These are phyloP conservation scores for Pardosa pseudoannulata DNA, from an alignment of 2,888 invertebrate species.

Conservation along the genomic window DNA sequence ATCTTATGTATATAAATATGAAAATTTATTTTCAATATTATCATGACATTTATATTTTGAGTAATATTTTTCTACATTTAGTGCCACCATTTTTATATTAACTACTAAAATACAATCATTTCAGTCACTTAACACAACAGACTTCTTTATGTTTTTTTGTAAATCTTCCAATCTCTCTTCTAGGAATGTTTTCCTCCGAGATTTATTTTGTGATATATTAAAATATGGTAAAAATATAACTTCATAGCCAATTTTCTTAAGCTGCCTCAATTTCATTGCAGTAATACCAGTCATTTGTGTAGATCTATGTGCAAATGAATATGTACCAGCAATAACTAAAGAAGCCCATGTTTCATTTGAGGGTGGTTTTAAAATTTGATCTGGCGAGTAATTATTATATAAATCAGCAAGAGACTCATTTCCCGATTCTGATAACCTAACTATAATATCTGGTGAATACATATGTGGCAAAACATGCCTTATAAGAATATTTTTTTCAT, in stretches of 20 bases:
- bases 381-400: neutral
- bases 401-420: constrained; percentile 1
- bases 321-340: constrained; percentile 2
- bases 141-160: neutral
- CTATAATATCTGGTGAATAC: constrained; percentile 48
- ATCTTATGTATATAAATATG: no score
- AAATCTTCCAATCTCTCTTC: neutral
- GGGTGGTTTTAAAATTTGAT: constrained; percentile 37
- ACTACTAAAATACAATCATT: no score
- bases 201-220: constrained; percentile 7
- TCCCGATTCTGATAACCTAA: neutral
- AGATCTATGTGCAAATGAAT: constrained; percentile 41
- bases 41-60: no score
- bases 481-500: constrained; percentile 26
- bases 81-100: no score
- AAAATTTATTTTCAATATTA: no score
- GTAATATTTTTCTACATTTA: no score
- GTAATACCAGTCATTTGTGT: constrained; percentile 17
- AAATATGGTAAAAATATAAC: constrained; percentile 25
- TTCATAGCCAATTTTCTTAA: constrained; percentile 49
- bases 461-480: constrained; percentile 55
- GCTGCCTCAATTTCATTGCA: constrained; percentile 50
- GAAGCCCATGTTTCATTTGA: constrained; percentile 24
- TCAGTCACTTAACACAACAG: no score
- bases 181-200: constrained; percentile 15